Conservation (phyloP, 2,888 invertebrate species). For the Koerneria pararmatus region DNA sequence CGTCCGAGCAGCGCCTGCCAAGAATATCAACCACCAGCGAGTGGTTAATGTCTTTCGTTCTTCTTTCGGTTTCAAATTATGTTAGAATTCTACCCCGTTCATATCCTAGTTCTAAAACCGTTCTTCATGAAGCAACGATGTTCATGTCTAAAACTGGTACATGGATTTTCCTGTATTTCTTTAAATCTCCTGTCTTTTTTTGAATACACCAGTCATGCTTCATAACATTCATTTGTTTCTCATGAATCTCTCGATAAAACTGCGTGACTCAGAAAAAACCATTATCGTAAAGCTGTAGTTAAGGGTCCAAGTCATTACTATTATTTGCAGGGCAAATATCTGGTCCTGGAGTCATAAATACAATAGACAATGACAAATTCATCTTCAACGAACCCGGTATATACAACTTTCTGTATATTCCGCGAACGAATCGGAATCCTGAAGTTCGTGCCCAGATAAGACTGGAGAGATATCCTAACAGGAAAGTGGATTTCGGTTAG, state of each 20-base stretch:
- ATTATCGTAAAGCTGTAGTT: too few species aligned
- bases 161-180: too few species aligned
- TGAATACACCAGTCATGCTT: too few species aligned
- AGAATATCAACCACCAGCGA: conserved; percentile 63
- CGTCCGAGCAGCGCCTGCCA: conserved; percentile 90
- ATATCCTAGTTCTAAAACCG: too few species aligned
- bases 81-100: too few species aligned
- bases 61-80: too few species aligned
- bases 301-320: neutral
- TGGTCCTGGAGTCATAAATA: conserved; percentile 88
- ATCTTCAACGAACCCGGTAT: conserved; percentile 93
- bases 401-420: conserved; percentile 72
- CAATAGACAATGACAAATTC: conserved; percentile 83
- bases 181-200: too few species aligned
- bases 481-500: conserved; percentile 56
- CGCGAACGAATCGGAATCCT: conserved; percentile 44
- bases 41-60: conserved; percentile 65
- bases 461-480: conserved; percentile 55
- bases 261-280: too few species aligned
- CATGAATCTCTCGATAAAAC: too few species aligned
- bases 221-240: too few species aligned
- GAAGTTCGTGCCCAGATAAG: conserved; percentile 57
- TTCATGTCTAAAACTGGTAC: too few species aligned
- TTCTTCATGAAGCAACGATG: too few species aligned
- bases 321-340: conserved; percentile 72